Base-by-base conservation (phyloP, 1,140 invertebrate genomes). In the Leptestheria dahalacensis region DNA sequence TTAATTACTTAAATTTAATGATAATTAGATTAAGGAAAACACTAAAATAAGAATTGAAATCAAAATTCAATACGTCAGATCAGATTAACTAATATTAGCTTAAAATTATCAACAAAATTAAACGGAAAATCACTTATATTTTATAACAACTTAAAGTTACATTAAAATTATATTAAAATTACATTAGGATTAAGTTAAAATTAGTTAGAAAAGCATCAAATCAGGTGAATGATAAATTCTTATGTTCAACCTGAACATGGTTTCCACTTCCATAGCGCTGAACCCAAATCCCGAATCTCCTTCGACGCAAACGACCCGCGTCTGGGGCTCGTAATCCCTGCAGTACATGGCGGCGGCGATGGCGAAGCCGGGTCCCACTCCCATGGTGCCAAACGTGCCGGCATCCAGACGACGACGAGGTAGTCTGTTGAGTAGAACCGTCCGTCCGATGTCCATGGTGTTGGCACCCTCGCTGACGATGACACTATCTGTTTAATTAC, bases 401-500 rank as follows among this genome's bases (percentile, higher is more conserved):
- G 88, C 86, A 71, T 90, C 91, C 25, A 91, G 72, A 47, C 92
- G 79, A 70, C 94, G 90, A 48, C 90, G 74, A 0, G 92, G 89
- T 52, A 83, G 71, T 58, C 79, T 76, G 68, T 96, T 95, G 2
- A 84, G 72, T 18, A 97, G 72, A 71, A 97, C 83, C 0, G 90
- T 84, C 49, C 93, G 78, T 2, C 93, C 91, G 68, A 97, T 97
- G 67, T 97, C 93, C 94, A 98, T 98, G 1, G 94, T 98, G 70
- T 97, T 97, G 11, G 93, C 92, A 47, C 94, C 94, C 77, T 98
- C 94, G 68, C 91, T 95, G n/a, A 96, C 85, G 66, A 97, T 91
- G 2, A 97, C 83, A 20, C 82, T 82, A 75, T 97, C 86, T 75
- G 69, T 66, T 65, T 75, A 73, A 53, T 74, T 48, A 56, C 46